These are phyloP conservation scores for Tipula vernalis DNA, from an alignment of 2,888 invertebrate species.

Conservation along the genomic window DNA sequence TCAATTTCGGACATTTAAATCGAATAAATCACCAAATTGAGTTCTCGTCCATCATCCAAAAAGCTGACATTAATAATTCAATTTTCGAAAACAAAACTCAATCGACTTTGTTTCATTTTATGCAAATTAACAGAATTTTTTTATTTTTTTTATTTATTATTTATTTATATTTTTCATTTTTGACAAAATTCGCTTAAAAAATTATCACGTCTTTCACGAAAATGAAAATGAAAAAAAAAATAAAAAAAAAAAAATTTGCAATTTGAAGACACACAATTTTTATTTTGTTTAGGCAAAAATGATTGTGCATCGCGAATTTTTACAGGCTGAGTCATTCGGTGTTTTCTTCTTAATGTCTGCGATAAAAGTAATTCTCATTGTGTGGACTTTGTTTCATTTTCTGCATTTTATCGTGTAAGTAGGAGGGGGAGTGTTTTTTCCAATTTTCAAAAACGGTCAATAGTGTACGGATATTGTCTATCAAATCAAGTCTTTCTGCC, in stretches of 20 bases:
- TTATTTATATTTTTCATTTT: not conserved
- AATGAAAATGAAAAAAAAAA: not conserved
- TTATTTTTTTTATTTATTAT: not conserved
- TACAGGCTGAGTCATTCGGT: not conserved
- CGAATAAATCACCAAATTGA: not conserved
- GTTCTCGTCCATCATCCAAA: not conserved
- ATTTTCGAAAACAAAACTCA: not conserved
- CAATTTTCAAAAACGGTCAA: too few relatives aligned
- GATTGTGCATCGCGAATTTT: not conserved
- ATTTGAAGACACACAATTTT: not conserved
- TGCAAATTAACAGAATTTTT: not conserved
- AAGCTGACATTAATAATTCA: not conserved
- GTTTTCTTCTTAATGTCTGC: not conserved
- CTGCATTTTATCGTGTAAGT: too few relatives aligned
- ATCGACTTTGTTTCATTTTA: not conserved
- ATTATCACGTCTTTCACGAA: not conserved
- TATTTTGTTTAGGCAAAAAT: not conserved
- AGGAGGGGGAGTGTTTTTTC: too few relatives aligned
- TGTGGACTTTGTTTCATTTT: too few relatives aligned
- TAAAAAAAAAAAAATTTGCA: not conserved
- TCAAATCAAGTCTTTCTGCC: too few relatives aligned
- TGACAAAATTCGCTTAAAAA: not conserved
- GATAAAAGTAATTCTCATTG: not conserved
- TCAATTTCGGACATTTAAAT: not conserved
- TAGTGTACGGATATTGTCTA: too few relatives aligned